These are phyloP conservation scores for Panulirus ornatus DNA, from an alignment of 1,140 invertebrate species.

Conservation along the genomic window DNA sequence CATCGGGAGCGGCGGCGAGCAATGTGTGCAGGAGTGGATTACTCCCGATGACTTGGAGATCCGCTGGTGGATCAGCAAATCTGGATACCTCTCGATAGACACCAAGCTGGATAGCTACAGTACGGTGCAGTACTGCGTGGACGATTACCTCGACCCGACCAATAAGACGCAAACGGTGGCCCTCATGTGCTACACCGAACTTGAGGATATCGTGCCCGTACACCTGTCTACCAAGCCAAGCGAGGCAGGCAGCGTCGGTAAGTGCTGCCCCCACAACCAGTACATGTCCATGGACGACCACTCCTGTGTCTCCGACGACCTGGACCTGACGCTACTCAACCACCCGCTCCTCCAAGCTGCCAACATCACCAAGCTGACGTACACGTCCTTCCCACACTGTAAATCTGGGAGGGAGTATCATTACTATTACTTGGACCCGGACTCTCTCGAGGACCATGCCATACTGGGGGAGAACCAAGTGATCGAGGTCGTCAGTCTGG, in stretches of 20 bases:
- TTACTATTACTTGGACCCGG: conserved; percentile 49
- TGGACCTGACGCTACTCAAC: conserved; percentile 48
- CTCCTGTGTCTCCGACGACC: conserved; percentile 38
- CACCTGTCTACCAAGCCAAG: conserved; percentile 10
- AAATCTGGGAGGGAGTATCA: not conserved
- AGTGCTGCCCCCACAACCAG: conserved; percentile 65
- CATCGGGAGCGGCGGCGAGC: conserved; percentile 31
- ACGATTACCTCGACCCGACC: conserved; percentile 53
- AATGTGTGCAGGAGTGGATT: conserved; percentile 53
- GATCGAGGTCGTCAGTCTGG: conserved; percentile 46
- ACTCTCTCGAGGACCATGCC: conserved; percentile 43
- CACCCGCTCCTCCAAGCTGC: conserved; percentile 42
- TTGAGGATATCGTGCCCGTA: conserved; percentile 54
- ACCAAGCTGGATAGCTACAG: conserved; percentile 23
- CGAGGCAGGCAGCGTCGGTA: conserved; percentile 51
- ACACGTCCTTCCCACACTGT: conserved; percentile 65
- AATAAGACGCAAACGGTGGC: conserved; percentile 49
- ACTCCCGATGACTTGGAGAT: conserved; percentile 53
- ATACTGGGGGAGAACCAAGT: not conserved
- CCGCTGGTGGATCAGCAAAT: conserved; percentile 70
- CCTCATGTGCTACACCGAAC: conserved; percentile 52
- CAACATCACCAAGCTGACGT: conserved; percentile 58
- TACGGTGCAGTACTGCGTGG: conserved; percentile 68
- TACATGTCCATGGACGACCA: conserved; percentile 31
- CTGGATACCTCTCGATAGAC: conserved; percentile 58